phyloP scores from a whole-genome alignment of 2,113 vertebrate genomes.

The Egretta garzetta region DNA sequence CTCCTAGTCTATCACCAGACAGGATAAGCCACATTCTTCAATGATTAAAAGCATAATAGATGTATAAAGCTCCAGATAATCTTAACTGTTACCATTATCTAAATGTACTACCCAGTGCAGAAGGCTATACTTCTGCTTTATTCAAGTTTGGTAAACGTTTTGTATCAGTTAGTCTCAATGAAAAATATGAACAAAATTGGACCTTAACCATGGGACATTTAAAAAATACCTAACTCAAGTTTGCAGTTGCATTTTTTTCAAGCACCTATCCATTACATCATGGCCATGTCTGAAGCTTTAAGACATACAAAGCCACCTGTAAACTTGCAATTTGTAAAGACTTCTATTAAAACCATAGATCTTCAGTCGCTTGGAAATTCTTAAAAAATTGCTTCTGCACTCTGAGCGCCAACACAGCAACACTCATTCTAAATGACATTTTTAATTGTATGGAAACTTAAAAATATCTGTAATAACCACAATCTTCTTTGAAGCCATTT shows the following conservation, averaged over 20 bases:
- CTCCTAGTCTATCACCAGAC: neutral
- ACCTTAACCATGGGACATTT: neutral
- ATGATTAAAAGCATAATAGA: neutral
- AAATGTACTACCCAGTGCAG: neutral
- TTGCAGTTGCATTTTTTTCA: neutral
- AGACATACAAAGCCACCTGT: neutral
- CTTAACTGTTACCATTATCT: neutral
- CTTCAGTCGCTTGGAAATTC: neutral
- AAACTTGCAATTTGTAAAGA: neutral
- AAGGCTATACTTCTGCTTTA: neutral
- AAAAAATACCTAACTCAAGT: neutral
- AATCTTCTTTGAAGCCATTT: neutral
- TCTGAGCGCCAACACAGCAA: neutral
- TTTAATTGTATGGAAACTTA: neutral
- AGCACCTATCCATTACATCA: neutral
- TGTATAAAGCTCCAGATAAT: neutral
- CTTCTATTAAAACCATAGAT: neutral
- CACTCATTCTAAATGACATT: neutral
- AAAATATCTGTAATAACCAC: neutral
- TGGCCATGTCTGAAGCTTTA: neutral
- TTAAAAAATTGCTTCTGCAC: neutral
- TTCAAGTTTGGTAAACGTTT: neutral
- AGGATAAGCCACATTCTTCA: neutral
- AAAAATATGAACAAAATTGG: neutral
- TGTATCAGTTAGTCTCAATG: neutral